Percentiles rank a stretch among this genome's conserved stretches.
phyloP scores from a whole-genome alignment of 92 coral and sea anemone species.

The Porites cylindrica region DNA sequence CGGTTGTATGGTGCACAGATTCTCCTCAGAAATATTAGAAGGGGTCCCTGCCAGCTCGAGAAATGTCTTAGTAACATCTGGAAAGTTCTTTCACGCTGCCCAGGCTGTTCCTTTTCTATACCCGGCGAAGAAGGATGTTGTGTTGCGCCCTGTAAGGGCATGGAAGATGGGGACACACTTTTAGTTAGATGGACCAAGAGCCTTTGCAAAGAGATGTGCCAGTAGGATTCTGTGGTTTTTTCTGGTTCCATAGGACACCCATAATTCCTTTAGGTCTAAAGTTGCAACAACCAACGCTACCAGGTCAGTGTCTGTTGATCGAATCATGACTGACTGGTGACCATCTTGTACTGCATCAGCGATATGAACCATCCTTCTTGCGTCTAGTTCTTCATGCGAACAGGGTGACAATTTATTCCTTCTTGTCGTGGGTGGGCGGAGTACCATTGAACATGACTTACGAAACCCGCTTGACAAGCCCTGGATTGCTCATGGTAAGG shows the following conservation, averaged over 20 bases:
- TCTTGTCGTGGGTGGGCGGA: background rate
- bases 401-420: too few relatives aligned
- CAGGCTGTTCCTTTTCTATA: too few relatives aligned
- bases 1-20: background rate
- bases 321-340: constrained; percentile 16
- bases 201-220: too few relatives aligned
- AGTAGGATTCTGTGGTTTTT: too few relatives aligned
- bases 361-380: background rate
- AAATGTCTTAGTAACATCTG: constrained; percentile 13
- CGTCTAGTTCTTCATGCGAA: constrained; percentile 28
- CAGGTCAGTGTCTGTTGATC: constrained; percentile 8
- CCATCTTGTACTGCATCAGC: too few relatives aligned
- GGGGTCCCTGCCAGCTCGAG: constrained; percentile 17
- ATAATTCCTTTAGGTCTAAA: too few relatives aligned
- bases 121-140: constrained; percentile 27
- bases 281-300: background rate
- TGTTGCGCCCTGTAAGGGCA: constrained; percentile 20
- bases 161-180: background rate
- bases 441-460: background rate
- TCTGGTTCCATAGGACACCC: too few relatives aligned
- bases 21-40: background rate
- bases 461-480: too few relatives aligned
- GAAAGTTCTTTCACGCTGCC: background rate
- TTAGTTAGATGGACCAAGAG: too few relatives aligned
- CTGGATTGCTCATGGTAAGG: background rate